Percentiles rank a stretch among this genome's conserved stretches.
These are phyloP conservation scores for Sinocyclocheilus rhinocerous DNA, from an alignment of 2,113 vertebrate genomes.

Conservation along the genomic window DNA sequence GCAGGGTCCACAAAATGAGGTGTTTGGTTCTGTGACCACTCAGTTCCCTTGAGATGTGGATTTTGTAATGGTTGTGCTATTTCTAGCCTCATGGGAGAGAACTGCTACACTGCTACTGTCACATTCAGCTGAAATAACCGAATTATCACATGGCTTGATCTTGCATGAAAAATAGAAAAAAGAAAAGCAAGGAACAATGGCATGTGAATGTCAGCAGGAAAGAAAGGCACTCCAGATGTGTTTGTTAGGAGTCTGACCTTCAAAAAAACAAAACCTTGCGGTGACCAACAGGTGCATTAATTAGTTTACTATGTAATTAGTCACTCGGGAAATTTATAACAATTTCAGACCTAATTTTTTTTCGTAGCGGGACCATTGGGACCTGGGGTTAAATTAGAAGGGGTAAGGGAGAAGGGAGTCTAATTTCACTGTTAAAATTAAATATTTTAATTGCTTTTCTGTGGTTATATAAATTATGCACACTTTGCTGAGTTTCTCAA, in stretches of 20 bases:
- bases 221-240: conserved; percentile 36
- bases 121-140: conserved; percentile 37
- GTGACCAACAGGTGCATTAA: conserved; percentile 73
- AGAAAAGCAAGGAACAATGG: conserved; percentile 15
- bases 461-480: conserved; percentile 35
- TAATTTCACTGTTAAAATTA: conserved; percentile 75
- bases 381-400: conserved; percentile 56
- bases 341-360: conserved; percentile 68
- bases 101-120: conserved; percentile 24
- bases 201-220: conserved; percentile 26
- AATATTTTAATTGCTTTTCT: conserved; percentile 60
- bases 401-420: conserved; percentile 68
- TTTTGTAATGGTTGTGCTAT: conserved; percentile 42
- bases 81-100: conserved; percentile 34
- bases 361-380: conserved; percentile 64
- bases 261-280: conserved; percentile 63
- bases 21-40: conserved; percentile 42
- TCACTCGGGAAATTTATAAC: conserved; percentile 71
- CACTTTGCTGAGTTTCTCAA: neutral
- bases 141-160: conserved; percentile 36
- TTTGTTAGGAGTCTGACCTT: conserved; percentile 57
- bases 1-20: conserved; percentile 20
- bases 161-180: neutral
- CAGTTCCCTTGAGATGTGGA: conserved; percentile 30
- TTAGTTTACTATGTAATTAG: conserved; percentile 75